Base-by-base conservation (phyloP, 2,797 vertebrate genomes). In the Tenualosa ilisha region DNA sequence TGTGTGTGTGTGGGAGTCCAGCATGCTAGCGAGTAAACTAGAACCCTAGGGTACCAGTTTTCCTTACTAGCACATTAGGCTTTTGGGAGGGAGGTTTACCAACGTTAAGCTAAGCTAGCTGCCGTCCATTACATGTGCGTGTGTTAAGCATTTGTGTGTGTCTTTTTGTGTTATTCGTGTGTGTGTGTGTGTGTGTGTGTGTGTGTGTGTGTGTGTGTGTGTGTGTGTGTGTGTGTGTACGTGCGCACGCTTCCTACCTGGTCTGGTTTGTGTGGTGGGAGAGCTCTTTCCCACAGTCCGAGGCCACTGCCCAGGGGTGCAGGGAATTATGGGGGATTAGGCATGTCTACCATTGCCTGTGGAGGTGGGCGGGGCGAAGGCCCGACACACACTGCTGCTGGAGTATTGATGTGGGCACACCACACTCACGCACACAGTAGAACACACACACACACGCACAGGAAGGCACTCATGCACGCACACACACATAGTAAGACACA, bases 221-320 rank as follows among this genome's bases (percentile, higher is more conserved):
- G 0, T 63, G n/a, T 24, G 2, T 11, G n/a, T 11, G 22, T 61
- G 20, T 61, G 59, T 24, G 59, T 7, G 59, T 22, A n/a, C n/a
- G 53, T 31, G 31, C 31, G 31, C 31, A 31, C 31, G 31, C 31
- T 31, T 31, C 31, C 1, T 31, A 3, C 82, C 54, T 40, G 9
- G 56, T 20, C 56, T 63, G 53, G 63, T 75, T 40, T 40, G 79
- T 17, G 68, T 81, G 26, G 17, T 12, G 72, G 24, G 63, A 31
- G 24, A 31, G 11, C 26, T 9, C 54, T 88, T 87, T 88, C 86
- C 86, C 88, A 89, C 86, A 89, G 83, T 83, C 86, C n/a, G 79
- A 63, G 63, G 63, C 59, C 84, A 82, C n/a, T 51, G 50, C 5
- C 51, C 82, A 83, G 82, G 72, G 65, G 81, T 68, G 37, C 59